Evolutionary conservation across 1,140 invertebrate species (phyloP).

Genomic region (Linepithema humile): DNA sequence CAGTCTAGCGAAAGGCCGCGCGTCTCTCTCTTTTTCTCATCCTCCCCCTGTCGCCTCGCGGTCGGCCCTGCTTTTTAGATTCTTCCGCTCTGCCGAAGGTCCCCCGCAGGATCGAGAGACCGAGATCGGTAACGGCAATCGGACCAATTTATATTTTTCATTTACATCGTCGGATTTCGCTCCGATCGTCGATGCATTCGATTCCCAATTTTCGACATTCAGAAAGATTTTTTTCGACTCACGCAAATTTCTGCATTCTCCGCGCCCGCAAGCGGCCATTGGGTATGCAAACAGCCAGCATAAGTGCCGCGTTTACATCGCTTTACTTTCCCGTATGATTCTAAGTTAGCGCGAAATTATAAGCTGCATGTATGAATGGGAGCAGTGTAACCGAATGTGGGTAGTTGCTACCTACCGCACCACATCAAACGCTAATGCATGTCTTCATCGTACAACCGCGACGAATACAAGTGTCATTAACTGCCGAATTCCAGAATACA

Average conservation of each 20-base stretch:
- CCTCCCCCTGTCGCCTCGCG: slow-evolving; percentile 43
- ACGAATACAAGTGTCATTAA: slow-evolving; percentile 22
- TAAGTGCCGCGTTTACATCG: no score
- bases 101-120: slow-evolving; percentile 48
- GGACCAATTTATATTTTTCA: slow-evolving; percentile 78
- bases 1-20: slow-evolving; percentile 82
- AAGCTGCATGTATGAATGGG: background rate
- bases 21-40: slow-evolving; percentile 69
- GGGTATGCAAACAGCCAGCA: background rate
- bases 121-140: slow-evolving; percentile 69
- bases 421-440: background rate
- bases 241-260: background rate
- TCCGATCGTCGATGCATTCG: background rate
- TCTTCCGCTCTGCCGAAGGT: slow-evolving; percentile 61
- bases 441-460: background rate
- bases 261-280: background rate
- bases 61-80: slow-evolving; percentile 66
- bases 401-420: background rate
- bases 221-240: background rate
- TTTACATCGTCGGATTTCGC: slow-evolving; percentile 68
- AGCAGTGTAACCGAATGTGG: no score
- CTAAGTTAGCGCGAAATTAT: background rate
- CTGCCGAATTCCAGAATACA: slow-evolving; percentile 41
- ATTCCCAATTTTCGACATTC: background rate
- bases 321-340: background rate